Percentiles rank a stretch among this genome's conserved stretches.
Conservation (phyloP, 2,113 vertebrate species). For the Gasterosteus aculeatus region DNA sequence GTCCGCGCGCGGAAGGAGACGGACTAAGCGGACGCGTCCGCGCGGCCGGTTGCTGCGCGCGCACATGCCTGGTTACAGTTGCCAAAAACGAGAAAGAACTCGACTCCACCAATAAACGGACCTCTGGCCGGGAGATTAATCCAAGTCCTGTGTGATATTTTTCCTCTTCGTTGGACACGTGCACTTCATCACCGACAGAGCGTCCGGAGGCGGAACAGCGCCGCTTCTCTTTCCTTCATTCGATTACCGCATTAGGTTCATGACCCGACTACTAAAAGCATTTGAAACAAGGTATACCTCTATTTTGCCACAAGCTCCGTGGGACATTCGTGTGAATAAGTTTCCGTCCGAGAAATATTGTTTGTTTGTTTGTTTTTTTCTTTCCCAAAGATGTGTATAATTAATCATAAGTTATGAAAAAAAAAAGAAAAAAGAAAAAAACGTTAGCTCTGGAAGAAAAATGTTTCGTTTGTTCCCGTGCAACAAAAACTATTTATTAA, state of each 20-base stretch:
- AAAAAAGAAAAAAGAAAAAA: slow-evolving; percentile 68
- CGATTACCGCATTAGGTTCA: slow-evolving; percentile 76
- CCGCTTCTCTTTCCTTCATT: slow-evolving; percentile 63
- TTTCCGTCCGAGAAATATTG: slow-evolving; percentile 84
- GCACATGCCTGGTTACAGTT: slow-evolving; percentile 80
- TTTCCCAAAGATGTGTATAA: slow-evolving; percentile 97
- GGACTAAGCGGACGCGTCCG: slow-evolving; percentile 23
- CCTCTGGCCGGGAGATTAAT: slow-evolving; percentile 71
- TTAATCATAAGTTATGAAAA: slow-evolving; percentile 86
- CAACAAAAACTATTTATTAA: slow-evolving; percentile 96
- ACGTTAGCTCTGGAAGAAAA: slow-evolving; percentile 81
- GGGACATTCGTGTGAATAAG: slow-evolving; percentile 91
- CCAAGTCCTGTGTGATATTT: slow-evolving; percentile 75
- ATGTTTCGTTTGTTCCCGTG: slow-evolving; percentile 91
- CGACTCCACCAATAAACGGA: slow-evolving; percentile 58
- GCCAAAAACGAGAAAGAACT: slow-evolving; percentile 81
- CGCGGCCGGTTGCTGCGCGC: slow-evolving; percentile 86
- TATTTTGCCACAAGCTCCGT: slow-evolving; percentile 91
- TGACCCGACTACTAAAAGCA: slow-evolving; percentile 88
- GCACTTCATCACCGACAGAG: slow-evolving; percentile 65
- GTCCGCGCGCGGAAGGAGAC: slow-evolving; percentile 17
- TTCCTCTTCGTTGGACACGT: slow-evolving; percentile 73
- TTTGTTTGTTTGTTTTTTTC: slow-evolving; percentile 65
- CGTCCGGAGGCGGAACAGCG: slow-evolving; percentile 76
- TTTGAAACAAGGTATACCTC: slow-evolving; percentile 99